Evolutionary conservation across 2,888 invertebrate genomes (phyloP).

Genomic region (Megalurothrips usitatus): DNA sequence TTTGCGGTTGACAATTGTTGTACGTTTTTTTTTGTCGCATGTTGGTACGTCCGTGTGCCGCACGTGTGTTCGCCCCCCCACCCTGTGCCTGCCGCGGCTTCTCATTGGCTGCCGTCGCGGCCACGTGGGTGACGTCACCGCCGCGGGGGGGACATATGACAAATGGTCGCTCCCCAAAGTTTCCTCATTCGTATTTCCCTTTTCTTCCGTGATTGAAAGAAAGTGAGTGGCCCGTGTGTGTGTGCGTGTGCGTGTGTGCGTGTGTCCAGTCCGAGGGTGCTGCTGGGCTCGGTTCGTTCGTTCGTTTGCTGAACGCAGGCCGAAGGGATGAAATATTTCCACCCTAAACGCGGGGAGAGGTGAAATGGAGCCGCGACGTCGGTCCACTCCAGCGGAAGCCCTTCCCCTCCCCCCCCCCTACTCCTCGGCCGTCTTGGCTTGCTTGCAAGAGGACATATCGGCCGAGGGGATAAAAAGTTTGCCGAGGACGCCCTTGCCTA

Average conservation of each 20-base stretch:
- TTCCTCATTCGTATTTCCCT: constrained; percentile 8
- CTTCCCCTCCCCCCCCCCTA: neutral
- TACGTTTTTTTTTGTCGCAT: neutral
- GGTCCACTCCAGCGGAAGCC: neutral
- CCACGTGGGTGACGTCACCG: too few species aligned
- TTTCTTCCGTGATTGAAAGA: constrained; percentile 15
- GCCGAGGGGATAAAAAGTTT: constrained; percentile 16
- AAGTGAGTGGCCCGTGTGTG: neutral
- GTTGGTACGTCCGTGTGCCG: too few species aligned
- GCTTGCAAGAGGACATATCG: neutral
- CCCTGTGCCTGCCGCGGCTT: too few species aligned
- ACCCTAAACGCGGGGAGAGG: too few species aligned
- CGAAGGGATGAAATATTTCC: constrained; percentile 4
- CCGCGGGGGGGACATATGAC: neutral
- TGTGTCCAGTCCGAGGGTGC: neutral
- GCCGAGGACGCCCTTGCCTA: neutral
- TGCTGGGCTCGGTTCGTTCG: neutral
- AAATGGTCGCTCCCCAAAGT: constrained; percentile 11
- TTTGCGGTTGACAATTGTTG: too few species aligned
- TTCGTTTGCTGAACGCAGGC: neutral
- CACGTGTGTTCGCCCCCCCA: too few species aligned
- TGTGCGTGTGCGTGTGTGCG: neutral
- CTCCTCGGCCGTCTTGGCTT: neutral
- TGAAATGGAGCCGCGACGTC: too few species aligned
- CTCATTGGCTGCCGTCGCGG: too few species aligned